phyloP scores from a whole-genome alignment of 2,113 vertebrate species.

The Paratilapia polleni region DNA sequence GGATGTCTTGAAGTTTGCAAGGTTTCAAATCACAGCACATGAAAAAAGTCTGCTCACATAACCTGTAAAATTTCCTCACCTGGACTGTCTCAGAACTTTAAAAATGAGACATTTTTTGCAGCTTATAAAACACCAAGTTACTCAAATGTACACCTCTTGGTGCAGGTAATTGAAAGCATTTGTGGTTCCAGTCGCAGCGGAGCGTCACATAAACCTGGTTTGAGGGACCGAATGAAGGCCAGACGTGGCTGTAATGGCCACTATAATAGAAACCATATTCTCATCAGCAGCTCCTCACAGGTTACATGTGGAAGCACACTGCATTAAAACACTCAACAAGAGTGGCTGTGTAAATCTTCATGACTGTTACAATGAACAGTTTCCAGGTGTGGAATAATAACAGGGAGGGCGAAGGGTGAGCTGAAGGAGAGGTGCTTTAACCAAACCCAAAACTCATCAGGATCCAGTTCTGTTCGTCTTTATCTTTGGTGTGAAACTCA shows the following conservation, averaged over 20 bases:
- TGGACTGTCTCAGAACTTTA: background rate
- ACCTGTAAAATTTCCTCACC: background rate
- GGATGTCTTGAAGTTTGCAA: background rate
- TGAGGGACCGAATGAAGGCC: slow-evolving; percentile 8
- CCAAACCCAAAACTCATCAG: background rate
- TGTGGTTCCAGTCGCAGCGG: slow-evolving; percentile 1
- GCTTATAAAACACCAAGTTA: slow-evolving; percentile 21
- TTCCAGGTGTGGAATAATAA: slow-evolving; percentile 79
- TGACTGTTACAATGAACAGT: slow-evolving; percentile 78
- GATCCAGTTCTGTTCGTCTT: background rate
- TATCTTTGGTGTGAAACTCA: background rate
- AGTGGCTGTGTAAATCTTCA: slow-evolving; percentile 63
- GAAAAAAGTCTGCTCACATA: background rate
- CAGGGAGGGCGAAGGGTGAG: background rate
- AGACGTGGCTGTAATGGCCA: background rate
- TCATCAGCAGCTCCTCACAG: slow-evolving; percentile 23
- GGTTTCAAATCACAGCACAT: background rate
- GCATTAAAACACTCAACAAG: slow-evolving; percentile 50
- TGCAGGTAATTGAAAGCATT: slow-evolving; percentile 23
- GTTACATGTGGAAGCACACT: slow-evolving; percentile 61
- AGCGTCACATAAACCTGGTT: background rate
- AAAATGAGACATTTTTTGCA: slow-evolving; percentile 2
- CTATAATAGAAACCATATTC: slow-evolving; percentile 43
- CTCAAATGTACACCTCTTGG: background rate
- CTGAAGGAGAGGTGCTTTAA: background rate